Conservation (phyloP, 1,140 invertebrate species). For the Trialeurodes vaporariorum region DNA sequence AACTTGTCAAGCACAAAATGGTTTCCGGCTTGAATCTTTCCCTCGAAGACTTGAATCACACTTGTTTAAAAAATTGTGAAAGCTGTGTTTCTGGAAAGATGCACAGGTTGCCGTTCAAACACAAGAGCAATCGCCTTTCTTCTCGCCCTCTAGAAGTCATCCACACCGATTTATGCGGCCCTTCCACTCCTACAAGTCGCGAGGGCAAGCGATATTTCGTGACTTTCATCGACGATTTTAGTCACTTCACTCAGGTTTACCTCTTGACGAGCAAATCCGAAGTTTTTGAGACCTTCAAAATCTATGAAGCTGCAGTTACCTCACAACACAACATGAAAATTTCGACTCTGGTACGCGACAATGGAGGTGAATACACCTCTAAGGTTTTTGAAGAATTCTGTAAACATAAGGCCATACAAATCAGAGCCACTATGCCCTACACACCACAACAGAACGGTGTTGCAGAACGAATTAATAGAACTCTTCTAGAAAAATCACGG, state of each 20-base stretch:
- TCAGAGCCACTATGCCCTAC: slow-evolving; percentile 25
- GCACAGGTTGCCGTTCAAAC: slow-evolving; percentile 19
- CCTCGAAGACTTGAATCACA: too few species aligned
- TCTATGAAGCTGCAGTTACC: slow-evolving; percentile 28
- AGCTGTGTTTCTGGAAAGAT: slow-evolving; percentile 28
- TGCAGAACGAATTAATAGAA: slow-evolving; percentile 31
- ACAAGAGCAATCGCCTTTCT: slow-evolving; percentile 11
- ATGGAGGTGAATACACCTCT: slow-evolving; percentile 14
- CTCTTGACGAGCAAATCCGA: slow-evolving; percentile 33
- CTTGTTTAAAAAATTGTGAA: slow-evolving; percentile 17
- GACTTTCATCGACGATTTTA: slow-evolving; percentile 32
- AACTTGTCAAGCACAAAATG: too few species aligned
- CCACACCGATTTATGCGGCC: too few species aligned
- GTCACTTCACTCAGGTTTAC: slow-evolving; percentile 29
- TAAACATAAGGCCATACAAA: slow-evolving; percentile 24
- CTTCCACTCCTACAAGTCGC: slow-evolving; percentile 26
- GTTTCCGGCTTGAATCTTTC: too few species aligned
- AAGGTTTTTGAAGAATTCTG: slow-evolving; percentile 20
- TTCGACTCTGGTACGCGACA: slow-evolving; percentile 4
- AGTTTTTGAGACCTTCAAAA: slow-evolving; percentile 29
- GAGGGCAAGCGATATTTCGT: slow-evolving; percentile 30
- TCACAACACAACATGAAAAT: slow-evolving; percentile 25
- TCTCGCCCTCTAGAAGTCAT: slow-evolving; percentile 20
- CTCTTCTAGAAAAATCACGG: slow-evolving; percentile 24
- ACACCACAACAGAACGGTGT: slow-evolving; percentile 31